Conservation (phyloP, 2,113 vertebrate species). For the Toxotes chatareus region DNA sequence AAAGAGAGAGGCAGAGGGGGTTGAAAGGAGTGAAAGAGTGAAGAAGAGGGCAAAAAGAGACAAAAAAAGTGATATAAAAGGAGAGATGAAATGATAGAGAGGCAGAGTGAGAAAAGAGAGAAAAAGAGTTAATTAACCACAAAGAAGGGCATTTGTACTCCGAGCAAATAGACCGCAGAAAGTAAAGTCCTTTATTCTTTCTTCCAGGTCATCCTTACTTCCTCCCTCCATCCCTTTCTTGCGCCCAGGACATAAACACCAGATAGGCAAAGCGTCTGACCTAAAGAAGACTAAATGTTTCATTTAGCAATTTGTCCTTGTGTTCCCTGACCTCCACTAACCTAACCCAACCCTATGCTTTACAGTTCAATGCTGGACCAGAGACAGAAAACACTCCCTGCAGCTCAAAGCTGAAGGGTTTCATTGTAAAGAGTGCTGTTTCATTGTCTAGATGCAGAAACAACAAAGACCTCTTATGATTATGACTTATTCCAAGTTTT, state of each 20-base stretch:
- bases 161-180: slow-evolving; percentile 51
- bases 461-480: background rate
- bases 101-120: slow-evolving; percentile 1
- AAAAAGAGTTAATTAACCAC: slow-evolving; percentile 20
- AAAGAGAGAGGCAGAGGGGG: slow-evolving; percentile 18
- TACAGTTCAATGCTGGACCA: slow-evolving; percentile 57
- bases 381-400: slow-evolving; percentile 41
- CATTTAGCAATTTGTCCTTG: slow-evolving; percentile 80
- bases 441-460: slow-evolving; percentile 14
- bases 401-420: slow-evolving; percentile 18
- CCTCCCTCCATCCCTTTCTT: slow-evolving; percentile 27
- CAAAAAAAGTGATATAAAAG: slow-evolving; percentile 1
- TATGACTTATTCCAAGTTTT: background rate
- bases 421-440: background rate
- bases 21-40: background rate
- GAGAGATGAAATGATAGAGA: slow-evolving; percentile 20
- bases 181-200: slow-evolving; percentile 42
- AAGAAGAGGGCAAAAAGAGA: slow-evolving; percentile 24
- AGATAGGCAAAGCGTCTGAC: slow-evolving; percentile 59
- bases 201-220: slow-evolving; percentile 30
- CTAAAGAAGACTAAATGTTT: slow-evolving; percentile 71
- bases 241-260: slow-evolving; percentile 68
- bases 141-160: slow-evolving; percentile 30
- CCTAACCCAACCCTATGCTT: slow-evolving; percentile 71
- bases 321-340: slow-evolving; percentile 74